Evolutionary conservation across 2,113 vertebrate species (phyloP).

Genomic region (Thalassoma bifasciatum): DNA sequence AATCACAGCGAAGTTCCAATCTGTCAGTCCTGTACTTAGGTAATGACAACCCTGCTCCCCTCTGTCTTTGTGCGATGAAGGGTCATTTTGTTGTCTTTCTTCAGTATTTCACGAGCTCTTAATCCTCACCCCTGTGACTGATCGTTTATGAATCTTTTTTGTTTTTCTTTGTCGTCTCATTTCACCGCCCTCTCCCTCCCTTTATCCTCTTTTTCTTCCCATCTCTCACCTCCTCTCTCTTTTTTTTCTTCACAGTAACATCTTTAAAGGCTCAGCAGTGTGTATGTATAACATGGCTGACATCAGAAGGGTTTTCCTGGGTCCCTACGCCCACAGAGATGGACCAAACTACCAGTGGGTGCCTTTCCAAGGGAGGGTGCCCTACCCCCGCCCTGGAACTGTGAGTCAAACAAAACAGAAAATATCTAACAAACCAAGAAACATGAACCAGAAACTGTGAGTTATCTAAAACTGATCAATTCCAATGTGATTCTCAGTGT

Average conservation of each 20-base stretch:
- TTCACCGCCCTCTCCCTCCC: conserved; percentile 7
- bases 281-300: conserved; percentile 98
- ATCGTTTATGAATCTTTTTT: conserved; percentile 50
- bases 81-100: conserved; percentile 76
- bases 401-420: conserved; percentile 82
- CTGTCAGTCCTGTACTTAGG: conserved; percentile 68
- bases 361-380: conserved; percentile 95
- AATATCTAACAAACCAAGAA: background rate
- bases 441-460: background rate
- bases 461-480: background rate
- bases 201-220: background rate
- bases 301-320: conserved; percentile 94
- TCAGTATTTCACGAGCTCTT: conserved; percentile 60
- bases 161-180: conserved; percentile 36
- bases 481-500: conserved; percentile 81
- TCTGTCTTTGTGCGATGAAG: conserved; percentile 64
- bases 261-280: conserved; percentile 96
- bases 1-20: conserved; percentile 74
- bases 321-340: conserved; percentile 96
- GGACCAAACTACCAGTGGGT: conserved; percentile 98
- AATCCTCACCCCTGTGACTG: conserved; percentile 56
- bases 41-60: conserved; percentile 66
- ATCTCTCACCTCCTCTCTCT: conserved; percentile 1
- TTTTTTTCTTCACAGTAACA: conserved; percentile 85
- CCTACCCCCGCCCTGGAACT: conserved; percentile 96